Evolutionary conservation across 2,113 vertebrate genomes (phyloP), one percentile per base, ranked within the genome.

Genomic region (Spheniscus mendiculus): DNA sequence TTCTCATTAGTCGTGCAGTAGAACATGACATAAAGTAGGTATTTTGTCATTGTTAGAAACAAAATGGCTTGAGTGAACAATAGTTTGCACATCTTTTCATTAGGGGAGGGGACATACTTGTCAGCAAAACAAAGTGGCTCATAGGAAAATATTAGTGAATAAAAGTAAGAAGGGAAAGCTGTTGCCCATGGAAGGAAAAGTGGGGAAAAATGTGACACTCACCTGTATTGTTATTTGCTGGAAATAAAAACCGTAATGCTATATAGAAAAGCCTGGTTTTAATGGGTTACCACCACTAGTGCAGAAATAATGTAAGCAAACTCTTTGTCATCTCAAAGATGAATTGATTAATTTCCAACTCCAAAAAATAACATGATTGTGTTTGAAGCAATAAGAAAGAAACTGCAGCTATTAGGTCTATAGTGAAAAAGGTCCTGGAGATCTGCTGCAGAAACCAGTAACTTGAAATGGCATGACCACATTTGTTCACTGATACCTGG

Each of bases 21-120:
- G 77, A 95, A 93, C 45, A 26, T 70, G 94, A 91, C 90, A 89
- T 56, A 50, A 87, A 96, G 84, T 72, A 93, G 74, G 92, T 93
- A 91, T 94, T 97, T 95, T 86, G 81, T 97, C 94, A 87, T 38
- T 76, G 76, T 89, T 83, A 65, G 70, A 81, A 98, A 89, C n/a
- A 91, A 91, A 96, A 62, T 32, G 32, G 52, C 65, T 90, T 62
- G 91, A 74, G 70, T 78, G 84, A 97, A 94, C 80, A 96, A 93
- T 93, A 63, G 87, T 70, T 40, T 63, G 79, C 56, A 47, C 55
- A 73, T 95, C 52, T 83, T 23, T 89, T 97, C 56, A 25, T 40
- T 34, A 42, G 61, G n/a, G 65, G 42, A 80, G 38, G 67, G 29
- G 38, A 34, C 38, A 13, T 32, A 58, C 18, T 79, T 88, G 93